Conservation (phyloP, 2,888 invertebrate genomes). For the Proisotoma minuta region DNA sequence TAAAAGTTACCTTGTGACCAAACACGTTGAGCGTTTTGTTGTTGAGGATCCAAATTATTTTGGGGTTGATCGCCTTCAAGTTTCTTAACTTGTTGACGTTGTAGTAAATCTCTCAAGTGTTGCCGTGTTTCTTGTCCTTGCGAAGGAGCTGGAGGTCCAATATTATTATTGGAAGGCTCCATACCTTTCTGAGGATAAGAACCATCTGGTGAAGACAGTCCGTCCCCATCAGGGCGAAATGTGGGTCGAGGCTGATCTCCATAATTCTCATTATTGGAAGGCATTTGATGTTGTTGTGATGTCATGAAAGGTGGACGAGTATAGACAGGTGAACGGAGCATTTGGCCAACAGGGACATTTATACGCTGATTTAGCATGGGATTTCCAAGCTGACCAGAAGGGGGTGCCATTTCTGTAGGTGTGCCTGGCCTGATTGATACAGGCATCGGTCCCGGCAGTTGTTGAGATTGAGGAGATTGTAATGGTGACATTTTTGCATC, state of each 20-base stretch:
- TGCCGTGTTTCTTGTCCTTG: conserved; percentile 58
- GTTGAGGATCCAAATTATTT: conserved; percentile 45
- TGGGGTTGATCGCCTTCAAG: conserved; percentile 53
- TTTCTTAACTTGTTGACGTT: conserved; percentile 66
- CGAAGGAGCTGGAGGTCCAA: conserved; percentile 39
- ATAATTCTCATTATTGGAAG: conserved; percentile 44
- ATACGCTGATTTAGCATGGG: conserved; percentile 24
- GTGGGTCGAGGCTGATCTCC: conserved; percentile 55
- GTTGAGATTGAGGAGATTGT: conserved; percentile 49
- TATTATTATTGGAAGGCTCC: not conserved
- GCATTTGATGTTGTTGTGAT: conserved; percentile 26
- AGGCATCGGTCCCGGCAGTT: conserved; percentile 45
- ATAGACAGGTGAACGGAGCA: conserved; percentile 49
- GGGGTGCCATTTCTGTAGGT: conserved; percentile 46
- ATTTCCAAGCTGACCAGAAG: conserved; percentile 41
- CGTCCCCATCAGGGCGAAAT: not conserved
- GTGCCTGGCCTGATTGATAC: conserved; percentile 37
- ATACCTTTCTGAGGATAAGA: conserved; percentile 35
- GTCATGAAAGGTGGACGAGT: conserved; percentile 36
- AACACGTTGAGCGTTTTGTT: conserved; percentile 25
- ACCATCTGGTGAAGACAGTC: not conserved
- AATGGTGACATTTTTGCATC: conserved; percentile 33
- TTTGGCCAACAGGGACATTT: conserved; percentile 49
- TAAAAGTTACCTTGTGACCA: conserved; percentile 19
- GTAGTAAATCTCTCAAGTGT: conserved; percentile 74